A percentile compares a stretch with the other conserved stretches of the same genome.
These are phyloP conservation scores for Pyrochroa serraticornis DNA, from an alignment of 2,888 invertebrate genomes.

Conservation along the genomic window DNA sequence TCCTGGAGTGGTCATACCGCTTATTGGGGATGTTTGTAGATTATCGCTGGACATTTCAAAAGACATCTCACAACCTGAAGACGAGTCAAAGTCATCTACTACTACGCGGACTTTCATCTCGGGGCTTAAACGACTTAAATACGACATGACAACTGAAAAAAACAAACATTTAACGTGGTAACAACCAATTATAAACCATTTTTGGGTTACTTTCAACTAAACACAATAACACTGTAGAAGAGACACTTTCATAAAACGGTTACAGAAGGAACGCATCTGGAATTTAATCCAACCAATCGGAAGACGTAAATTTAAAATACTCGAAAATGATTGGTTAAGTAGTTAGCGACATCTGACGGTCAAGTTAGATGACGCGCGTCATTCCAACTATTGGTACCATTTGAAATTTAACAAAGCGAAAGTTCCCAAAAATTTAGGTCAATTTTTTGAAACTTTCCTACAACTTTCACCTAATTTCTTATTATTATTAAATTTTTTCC, in stretches of 20 bases:
- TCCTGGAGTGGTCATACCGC: slow-evolving; percentile 34
- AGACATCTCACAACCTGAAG: slow-evolving; percentile 69
- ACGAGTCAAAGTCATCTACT: slow-evolving; percentile 51
- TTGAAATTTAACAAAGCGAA: too few relatives aligned
- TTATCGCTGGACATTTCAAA: slow-evolving; percentile 62
- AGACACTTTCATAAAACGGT: slow-evolving; percentile 40
- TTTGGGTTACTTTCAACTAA: slow-evolving; percentile 14
- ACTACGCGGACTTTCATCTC: slow-evolving; percentile 37
- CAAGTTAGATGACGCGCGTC: too few relatives aligned
- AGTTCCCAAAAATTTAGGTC: too few relatives aligned
- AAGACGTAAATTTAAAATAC: slow-evolving; percentile 7
- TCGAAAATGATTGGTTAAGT: slow-evolving; percentile 28
- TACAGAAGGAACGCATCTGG: slow-evolving; percentile 45
- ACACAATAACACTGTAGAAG: slow-evolving; percentile 12
- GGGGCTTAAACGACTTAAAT: slow-evolving; percentile 38
- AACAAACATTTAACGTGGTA: too few relatives aligned
- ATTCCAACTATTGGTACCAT: not conserved
- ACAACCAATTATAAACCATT: slow-evolving; percentile 2
- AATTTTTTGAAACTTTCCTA: too few relatives aligned
- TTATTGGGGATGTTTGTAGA: slow-evolving; percentile 6
- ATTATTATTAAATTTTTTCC: too few relatives aligned
- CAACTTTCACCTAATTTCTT: too few relatives aligned
- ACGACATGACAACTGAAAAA: slow-evolving; percentile 40
- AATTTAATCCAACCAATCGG: slow-evolving; percentile 47
- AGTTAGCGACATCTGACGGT: not conserved